Evolutionary conservation across 2,797 vertebrate genomes (phyloP).

Genomic region (Caiman crocodilus): DNA sequence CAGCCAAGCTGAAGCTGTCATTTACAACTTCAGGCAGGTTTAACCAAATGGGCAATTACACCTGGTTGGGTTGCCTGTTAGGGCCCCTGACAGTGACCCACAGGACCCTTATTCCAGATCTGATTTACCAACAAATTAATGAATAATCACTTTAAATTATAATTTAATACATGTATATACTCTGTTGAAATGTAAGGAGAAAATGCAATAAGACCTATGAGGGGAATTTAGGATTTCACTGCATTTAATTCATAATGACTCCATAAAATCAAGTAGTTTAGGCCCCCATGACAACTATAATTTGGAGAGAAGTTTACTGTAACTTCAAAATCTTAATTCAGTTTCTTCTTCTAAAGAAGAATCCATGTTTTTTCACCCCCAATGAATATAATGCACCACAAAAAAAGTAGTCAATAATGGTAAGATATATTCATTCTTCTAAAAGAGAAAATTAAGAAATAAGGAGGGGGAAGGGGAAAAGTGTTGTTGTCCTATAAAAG

Average conservation of each 20-base stretch:
- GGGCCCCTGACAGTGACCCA: not conserved
- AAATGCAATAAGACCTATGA: not conserved
- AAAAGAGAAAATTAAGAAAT: not conserved
- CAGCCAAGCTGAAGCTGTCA: too few relatives aligned
- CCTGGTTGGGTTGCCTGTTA: too few relatives aligned
- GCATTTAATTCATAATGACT: not conserved
- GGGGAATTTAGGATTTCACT: not conserved
- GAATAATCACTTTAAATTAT: not conserved
- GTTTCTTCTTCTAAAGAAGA: not conserved
- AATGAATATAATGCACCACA: not conserved
- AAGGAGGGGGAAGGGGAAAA: not conserved
- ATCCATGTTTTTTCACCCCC: not conserved
- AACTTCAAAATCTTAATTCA: not conserved
- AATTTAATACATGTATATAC: not conserved
- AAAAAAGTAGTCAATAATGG: not conserved
- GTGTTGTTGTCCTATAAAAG: not conserved
- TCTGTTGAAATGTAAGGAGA: not conserved
- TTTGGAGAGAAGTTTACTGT: not conserved
- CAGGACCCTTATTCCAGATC: not conserved
- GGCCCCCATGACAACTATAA: not conserved
- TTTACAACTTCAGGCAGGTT: too few relatives aligned
- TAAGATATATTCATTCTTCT: not conserved
- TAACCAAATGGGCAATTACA: too few relatives aligned
- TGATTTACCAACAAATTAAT: not conserved
- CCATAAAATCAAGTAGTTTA: not conserved